Base-by-base conservation (phyloP, 1,140 invertebrate genomes). In the Cydia amplana region DNA sequence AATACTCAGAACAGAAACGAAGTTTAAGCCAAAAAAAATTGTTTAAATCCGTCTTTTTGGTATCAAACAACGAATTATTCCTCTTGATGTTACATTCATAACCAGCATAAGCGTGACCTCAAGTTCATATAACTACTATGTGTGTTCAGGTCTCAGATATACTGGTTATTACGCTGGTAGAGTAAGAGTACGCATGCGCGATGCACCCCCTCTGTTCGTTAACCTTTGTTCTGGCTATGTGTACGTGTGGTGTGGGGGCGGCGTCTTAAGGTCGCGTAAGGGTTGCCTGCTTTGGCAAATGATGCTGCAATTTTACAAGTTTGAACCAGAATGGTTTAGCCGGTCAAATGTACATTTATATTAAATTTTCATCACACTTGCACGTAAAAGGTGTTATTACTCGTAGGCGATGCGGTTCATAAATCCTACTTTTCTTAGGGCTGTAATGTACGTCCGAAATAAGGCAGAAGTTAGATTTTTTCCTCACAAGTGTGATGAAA, bases 171-270 rank as follows among this genome's bases (percentile, higher is more conserved):
- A 20, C 20, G n/a, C 0, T 7, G 0, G 20, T 6, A 12, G 55
- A 20, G 55, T 60, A 60, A 55, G 16, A 40, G 65, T 32, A 70
- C 65, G 65, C 65, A 70, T 70, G 65, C 65, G 65, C 18, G 16
- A 16, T 67, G 32, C 32, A 1, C 28, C 65, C 65, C 65, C 65
- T 70, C 32, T 70, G 65, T 70, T 70, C 65, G 65, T 70, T 70
- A 70, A 70, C 65, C 65, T 70, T 70, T 70, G 65, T 70, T 18
- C 65, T 70, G 28, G 32, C 16, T 36, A 70, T 60, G 20, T 60
- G 55, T 60, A 23, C n/a, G 65, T 36, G 16, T 28, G 25, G 25
- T 18, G 28, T 18, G 32, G 23, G 65, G 65, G 65, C 32, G 43
- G 65, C 55, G n/a, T 70, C 32, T 70, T 70, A 70, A 70, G 28